Evolutionary conservation across 2,888 invertebrate genomes (phyloP).

Genomic region (Apomyelois bistriatella): DNA sequence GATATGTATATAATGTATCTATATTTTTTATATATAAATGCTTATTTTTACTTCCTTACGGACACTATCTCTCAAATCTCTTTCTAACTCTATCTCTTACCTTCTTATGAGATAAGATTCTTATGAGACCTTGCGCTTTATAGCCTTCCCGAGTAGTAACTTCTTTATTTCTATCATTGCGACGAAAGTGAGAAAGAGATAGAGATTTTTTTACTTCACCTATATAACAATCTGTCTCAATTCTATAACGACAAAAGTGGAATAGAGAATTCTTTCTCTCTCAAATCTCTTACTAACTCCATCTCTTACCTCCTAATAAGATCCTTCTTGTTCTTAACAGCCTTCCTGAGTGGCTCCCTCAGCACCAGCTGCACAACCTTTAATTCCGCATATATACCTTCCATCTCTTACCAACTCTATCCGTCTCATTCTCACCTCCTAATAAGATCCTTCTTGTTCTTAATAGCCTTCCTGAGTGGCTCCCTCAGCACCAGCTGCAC

Average conservation of each 20-base stretch:
- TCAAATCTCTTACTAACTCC: not conserved
- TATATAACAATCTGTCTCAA: too few species aligned
- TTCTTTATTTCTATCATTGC: too few species aligned
- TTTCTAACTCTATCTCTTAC: conserved; percentile 36
- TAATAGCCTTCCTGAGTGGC: conserved; percentile 96
- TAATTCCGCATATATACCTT: conserved; percentile 87
- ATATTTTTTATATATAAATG: too few species aligned
- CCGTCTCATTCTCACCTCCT: conserved; percentile 74
- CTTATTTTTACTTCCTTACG: too few species aligned
- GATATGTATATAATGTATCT: too few species aligned
- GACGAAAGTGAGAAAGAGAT: too few species aligned
- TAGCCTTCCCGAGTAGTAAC: too few species aligned
- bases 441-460: conserved; percentile 98
- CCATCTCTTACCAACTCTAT: not conserved
- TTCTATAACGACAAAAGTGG: too few species aligned
- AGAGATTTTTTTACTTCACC: too few species aligned
- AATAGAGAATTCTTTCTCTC: too few species aligned
- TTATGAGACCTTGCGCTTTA: too few species aligned
- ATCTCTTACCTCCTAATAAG: conserved; percentile 85
- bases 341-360: conserved; percentile 87
- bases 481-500: conserved; percentile 94
- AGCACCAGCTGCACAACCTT: conserved; percentile 87
- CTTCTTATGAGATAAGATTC: conserved; percentile 46
- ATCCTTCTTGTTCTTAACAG: conserved; percentile 98
- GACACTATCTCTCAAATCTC: not conserved